Base-by-base conservation (phyloP, 1,140 invertebrate species). In the Neodiprion virginianus region DNA sequence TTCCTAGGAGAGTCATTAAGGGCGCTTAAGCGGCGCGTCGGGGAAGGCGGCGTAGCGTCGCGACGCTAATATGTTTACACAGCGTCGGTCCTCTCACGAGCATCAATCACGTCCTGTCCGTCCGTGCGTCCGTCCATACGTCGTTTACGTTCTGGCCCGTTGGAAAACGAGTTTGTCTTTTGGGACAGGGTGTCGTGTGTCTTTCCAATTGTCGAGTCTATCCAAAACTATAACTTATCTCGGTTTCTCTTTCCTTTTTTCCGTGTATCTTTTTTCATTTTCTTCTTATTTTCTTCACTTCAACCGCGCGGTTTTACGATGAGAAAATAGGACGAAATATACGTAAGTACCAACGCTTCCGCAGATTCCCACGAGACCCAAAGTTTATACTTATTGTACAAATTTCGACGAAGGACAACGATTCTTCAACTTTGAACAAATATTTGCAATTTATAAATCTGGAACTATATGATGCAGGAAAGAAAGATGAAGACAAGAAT, bases 1-100 rank as follows among this genome's bases (percentile, higher is more conserved):
- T 61, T 75, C 75, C 67, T 69, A 74, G 67, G 72, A 79, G 50
- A 79, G 82, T 86, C 85, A 86, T 87, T 87, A 87, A 81, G 83
- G 79, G 75, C 76, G 71, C 49, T 66, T 67, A 40, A 72, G 12
- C 53, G 14, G 53, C 72, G 61, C 21, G 50, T 66, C n/a, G 48
- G 72, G 47, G 28, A 47, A 67, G 40, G n/a, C 48, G 61, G 53
- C 10, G 7, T 48, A 50, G 67, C 74, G 73, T 75, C 72, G 76
- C 74, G 80, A 83, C 80, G 78, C 79, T 85, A 85, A 86, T 86
- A 83, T 88, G 86, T 87, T 87, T 87, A 87, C 83, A 87, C 78
- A 84, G 79, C 78, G 81, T 81, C 78, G 79, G 83, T 84, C 78
- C 79, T 81, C 78, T 79, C 81, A 74, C 79, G 76, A 78, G 74